Evolutionary conservation across 2,888 invertebrate genomes (phyloP), one percentile per base, ranked within the genome.

Genomic region (Sinodicranocentrus sp.): DNA sequence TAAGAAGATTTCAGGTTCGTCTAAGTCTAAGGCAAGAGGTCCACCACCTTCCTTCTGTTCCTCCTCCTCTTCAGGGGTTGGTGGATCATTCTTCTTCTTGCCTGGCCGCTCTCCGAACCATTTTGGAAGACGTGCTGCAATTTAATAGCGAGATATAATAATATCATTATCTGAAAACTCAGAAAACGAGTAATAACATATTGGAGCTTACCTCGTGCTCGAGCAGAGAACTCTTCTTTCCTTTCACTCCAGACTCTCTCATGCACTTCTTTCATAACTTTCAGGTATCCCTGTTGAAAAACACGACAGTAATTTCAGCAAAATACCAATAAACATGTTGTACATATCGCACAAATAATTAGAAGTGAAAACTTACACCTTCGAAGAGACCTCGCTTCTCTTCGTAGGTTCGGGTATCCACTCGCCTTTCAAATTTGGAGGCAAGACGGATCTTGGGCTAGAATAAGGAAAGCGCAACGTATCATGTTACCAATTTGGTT

Each of bases 371-470:
- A 52, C 95, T 96, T 95, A 97, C 97, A 92, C 97, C 97, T 92
- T 97, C 97, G 92, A 97, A 97, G 89, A 97, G 93, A 91, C 96
- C 96, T 93, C 97, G 97, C 93, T 97, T 97, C 93, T 97, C 97
- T 90, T 95, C 96, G 91, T 97, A 98, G 89, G 97, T 96, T 93
- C 98, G 95, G 92, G 97, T 96, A 92, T 98, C 98, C 89, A 97
- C 96, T 92, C 98, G 97, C 92, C 98, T 94, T 93, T 98, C 98
- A 93, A 98, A 98, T 94, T 98, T 98, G 93, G 97, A 98, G 92
- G 98, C 97, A 91, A 98, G 97, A 94, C 97, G 97, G 92, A 98
- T 97, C 94, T 98, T 98, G 91, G 98, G 98, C 96, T 97, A 91
- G n/a, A n/a, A 76, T 93, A 8, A n/a, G 90, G 90, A 48, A 1